These are phyloP conservation scores for Alca torda DNA, from an alignment of 2,797 vertebrate species.

Conservation along the genomic window DNA sequence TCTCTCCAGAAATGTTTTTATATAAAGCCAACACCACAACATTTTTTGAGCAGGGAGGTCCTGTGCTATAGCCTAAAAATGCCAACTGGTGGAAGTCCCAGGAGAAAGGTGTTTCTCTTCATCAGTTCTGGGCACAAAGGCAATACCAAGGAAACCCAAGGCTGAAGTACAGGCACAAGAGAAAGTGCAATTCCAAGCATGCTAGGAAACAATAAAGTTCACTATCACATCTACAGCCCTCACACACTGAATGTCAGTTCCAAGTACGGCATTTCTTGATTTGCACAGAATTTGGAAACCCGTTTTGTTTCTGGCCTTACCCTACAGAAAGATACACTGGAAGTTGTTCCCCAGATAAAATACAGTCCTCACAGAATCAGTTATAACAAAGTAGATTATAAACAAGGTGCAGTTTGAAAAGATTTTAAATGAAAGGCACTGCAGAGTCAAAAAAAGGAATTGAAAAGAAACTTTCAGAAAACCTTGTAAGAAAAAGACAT, in stretches of 20 bases:
- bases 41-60: background rate
- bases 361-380: background rate
- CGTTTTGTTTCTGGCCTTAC: background rate
- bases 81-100: background rate
- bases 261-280: background rate
- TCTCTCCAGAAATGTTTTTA: background rate
- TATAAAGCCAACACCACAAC: background rate
- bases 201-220: background rate
- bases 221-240: background rate
- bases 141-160: background rate
- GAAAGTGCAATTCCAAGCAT: background rate
- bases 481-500: background rate
- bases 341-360: background rate
- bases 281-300: background rate
- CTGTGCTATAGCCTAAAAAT: background rate
- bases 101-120: background rate
- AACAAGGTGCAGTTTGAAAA: background rate
- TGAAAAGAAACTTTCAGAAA: background rate
- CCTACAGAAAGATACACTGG: background rate
- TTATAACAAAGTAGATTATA: background rate
- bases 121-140: background rate
- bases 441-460: background rate
- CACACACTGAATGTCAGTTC: background rate
- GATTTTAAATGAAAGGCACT: background rate
- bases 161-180: background rate